phyloP scores from a whole-genome alignment of 1,140 invertebrate genomes.

The Daktulosphaira vitifoliae region DNA sequence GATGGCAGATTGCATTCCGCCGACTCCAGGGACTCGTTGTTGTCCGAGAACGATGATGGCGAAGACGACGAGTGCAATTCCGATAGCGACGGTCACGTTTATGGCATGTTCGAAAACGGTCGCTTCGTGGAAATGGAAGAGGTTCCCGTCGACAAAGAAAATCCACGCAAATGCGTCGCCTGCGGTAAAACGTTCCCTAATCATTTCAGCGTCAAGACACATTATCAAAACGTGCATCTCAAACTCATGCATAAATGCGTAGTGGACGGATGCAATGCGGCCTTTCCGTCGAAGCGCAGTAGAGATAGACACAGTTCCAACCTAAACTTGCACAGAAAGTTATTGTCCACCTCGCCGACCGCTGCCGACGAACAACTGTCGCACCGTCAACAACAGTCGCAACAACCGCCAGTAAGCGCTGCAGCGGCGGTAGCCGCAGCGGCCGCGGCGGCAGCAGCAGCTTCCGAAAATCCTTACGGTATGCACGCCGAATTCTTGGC shows the following conservation, averaged over 20 bases:
- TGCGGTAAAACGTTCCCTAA: slow-evolving; percentile 93
- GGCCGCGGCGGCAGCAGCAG: slow-evolving; percentile 50
- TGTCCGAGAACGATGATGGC: slow-evolving; percentile 22
- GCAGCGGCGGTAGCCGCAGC: slow-evolving; percentile 51
- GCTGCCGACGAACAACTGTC: slow-evolving; percentile 41
- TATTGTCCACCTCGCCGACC: slow-evolving; percentile 57
- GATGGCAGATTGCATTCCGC: not conserved
- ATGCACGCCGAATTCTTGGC: slow-evolving; percentile 71
- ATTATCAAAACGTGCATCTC: slow-evolving; percentile 91
- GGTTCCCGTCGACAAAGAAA: slow-evolving; percentile 73
- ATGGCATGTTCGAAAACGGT: slow-evolving; percentile 62
- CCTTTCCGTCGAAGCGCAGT: slow-evolving; percentile 89
- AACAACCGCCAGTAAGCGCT: slow-evolving; percentile 39
- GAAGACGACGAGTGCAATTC: slow-evolving; percentile 33
- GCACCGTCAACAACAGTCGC: slow-evolving; percentile 62
- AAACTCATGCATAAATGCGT: slow-evolving; percentile 94
- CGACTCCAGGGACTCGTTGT: not conserved
- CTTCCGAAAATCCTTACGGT: slow-evolving; percentile 39
- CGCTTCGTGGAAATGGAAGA: slow-evolving; percentile 64
- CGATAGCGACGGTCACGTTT: slow-evolving; percentile 48
- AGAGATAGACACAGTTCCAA: slow-evolving; percentile 89
- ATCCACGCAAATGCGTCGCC: slow-evolving; percentile 75
- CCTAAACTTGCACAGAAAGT: slow-evolving; percentile 79
- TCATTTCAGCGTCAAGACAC: slow-evolving; percentile 88
- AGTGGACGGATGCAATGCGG: slow-evolving; percentile 90